These are phyloP conservation scores for Gymnocephalus cernua DNA, from an alignment of 2,113 vertebrate species.

Conservation along the genomic window DNA sequence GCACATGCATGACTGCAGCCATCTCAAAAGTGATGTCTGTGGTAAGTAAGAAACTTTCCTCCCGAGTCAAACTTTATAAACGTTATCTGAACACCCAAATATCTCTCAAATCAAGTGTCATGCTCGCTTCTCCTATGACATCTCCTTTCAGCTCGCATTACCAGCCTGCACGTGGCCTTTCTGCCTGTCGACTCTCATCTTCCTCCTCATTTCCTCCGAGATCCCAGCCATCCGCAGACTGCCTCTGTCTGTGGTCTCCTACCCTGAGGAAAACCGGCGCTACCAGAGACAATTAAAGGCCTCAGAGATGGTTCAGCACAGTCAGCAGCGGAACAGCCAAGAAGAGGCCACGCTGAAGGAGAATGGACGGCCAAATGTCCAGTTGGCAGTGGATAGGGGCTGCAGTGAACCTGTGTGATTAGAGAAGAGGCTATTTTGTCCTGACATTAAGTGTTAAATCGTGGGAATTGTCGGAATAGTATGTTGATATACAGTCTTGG, in stretches of 20 bases:
- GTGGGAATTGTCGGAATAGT: background rate
- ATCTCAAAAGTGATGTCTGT: conserved; percentile 81
- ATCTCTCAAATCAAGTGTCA: conserved; percentile 46
- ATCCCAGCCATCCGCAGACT: conserved; percentile 83
- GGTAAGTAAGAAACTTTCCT: conserved; percentile 75
- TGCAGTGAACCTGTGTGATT: conserved; percentile 4
- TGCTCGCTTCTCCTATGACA: conserved; percentile 32
- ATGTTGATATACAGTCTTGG: background rate
- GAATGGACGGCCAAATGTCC: conserved; percentile 2
- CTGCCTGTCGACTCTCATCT: conserved; percentile 87
- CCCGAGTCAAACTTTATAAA: conserved; percentile 1
- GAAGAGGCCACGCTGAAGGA: conserved; percentile 7
- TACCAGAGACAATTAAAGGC: conserved; percentile 72
- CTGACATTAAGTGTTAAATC: background rate
- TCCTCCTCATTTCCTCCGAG: conserved; percentile 87
- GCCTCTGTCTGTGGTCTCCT: conserved; percentile 85
- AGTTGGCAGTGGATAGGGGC: background rate
- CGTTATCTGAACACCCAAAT: conserved; percentile 15
- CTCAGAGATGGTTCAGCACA: conserved; percentile 9
- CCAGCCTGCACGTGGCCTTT: conserved; percentile 90
- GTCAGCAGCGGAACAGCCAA: conserved; percentile 40
- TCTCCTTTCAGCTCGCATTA: conserved; percentile 83
- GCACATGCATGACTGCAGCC: conserved; percentile 83
- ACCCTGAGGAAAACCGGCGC: conserved; percentile 86
- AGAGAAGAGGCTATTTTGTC: background rate